Evolutionary conservation across 2,888 invertebrate genomes (phyloP).

Genomic region (Tethea ocularis): DNA sequence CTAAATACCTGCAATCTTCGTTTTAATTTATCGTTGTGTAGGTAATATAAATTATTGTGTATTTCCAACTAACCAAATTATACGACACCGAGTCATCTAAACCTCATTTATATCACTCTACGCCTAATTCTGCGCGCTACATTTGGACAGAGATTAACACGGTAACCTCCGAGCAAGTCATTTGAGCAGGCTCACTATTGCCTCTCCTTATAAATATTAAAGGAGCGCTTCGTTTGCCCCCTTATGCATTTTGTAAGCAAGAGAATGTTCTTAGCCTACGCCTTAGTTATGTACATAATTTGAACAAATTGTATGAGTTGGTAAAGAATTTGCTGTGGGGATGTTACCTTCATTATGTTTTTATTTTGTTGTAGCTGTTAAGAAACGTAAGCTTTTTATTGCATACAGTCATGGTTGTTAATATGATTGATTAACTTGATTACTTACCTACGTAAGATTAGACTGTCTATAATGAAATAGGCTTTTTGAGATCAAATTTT

Average conservation of each 20-base stretch:
- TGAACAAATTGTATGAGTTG: conserved; percentile 1
- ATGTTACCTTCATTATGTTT: not conserved
- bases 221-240: conserved; percentile 42
- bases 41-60: too few species aligned
- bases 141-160: conserved; percentile 15
- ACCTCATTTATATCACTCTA: conserved; percentile 2
- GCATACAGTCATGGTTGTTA: too few species aligned
- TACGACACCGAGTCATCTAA: not conserved
- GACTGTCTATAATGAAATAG: too few species aligned
- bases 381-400: too few species aligned
- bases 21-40: too few species aligned
- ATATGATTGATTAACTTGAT: too few species aligned
- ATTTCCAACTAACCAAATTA: not conserved
- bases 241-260: conserved; percentile 57
- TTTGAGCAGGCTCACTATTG: conserved; percentile 32
- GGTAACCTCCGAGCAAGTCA: conserved; percentile 12
- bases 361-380: not conserved
- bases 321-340: not conserved
- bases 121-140: not conserved
- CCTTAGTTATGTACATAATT: conserved; percentile 7
- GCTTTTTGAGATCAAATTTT: not conserved
- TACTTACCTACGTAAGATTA: too few species aligned
- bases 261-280: conserved; percentile 11
- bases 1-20: too few species aligned
- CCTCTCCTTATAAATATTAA: conserved; percentile 53